Conservation (phyloP, 1,140 invertebrate species). For the Caenorhabditis tropicalis region DNA sequence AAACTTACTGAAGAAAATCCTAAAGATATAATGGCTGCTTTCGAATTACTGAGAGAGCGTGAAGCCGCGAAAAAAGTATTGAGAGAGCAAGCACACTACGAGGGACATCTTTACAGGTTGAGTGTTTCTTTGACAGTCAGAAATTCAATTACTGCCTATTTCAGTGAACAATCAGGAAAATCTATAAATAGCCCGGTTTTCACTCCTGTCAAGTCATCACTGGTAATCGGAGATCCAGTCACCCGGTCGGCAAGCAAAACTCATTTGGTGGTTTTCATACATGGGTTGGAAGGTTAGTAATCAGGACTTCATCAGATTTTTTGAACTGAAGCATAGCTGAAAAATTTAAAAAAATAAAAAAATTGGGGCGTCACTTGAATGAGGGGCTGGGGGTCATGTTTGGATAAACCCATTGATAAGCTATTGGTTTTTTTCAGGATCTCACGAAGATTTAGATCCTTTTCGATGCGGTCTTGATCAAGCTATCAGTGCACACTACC, state of each 20-base stretch:
- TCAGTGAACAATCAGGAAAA: constrained; percentile 16
- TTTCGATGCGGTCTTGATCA: constrained; percentile 25
- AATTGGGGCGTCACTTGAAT: too few species aligned
- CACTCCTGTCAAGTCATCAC: background rate
- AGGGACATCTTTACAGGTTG: constrained; percentile 48
- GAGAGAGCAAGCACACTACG: background rate
- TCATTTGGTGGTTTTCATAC: constrained; percentile 45
- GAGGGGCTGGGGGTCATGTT: too few species aligned
- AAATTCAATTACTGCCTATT: background rate
- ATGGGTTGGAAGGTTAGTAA: constrained; percentile 42
- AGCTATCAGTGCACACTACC: background rate
- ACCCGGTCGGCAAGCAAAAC: background rate
- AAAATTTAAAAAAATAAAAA: too few species aligned
- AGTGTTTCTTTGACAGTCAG: background rate
- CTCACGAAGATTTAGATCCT: constrained; percentile 39
- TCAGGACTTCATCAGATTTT: background rate
- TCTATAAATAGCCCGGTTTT: background rate
- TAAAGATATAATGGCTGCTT: constrained; percentile 6
- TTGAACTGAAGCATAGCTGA: too few species aligned
- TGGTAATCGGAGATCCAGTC: constrained; percentile 3
- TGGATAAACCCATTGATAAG: too few species aligned
- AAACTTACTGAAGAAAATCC: constrained; percentile 7
- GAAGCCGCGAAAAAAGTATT: constrained; percentile 36
- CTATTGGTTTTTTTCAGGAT: too few species aligned
- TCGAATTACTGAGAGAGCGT: constrained; percentile 36